Percentiles rank a stretch among this genome's conserved stretches.
Conservation (phyloP, 2,113 vertebrate genomes). For the Suncus etruscus region DNA sequence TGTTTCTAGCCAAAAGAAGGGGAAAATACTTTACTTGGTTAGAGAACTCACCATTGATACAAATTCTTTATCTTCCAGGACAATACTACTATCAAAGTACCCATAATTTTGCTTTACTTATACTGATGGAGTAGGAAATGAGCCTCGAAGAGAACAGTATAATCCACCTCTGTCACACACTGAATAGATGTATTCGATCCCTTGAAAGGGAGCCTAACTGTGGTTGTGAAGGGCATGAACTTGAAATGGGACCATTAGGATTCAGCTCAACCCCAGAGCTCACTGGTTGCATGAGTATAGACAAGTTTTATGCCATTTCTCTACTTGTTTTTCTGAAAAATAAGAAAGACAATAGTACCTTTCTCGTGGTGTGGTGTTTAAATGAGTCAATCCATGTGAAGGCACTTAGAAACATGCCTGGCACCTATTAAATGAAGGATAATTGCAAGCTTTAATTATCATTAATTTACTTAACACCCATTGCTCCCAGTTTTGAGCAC, state of each 20-base stretch:
- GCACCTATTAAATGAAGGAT: not conserved
- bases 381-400: not conserved
- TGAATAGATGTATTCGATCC: not conserved
- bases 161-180: not conserved
- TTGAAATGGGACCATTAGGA: not conserved
- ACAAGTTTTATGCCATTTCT: not conserved
- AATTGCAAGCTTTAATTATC: not conserved
- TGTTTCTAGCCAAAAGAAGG: not conserved
- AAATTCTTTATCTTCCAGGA: constrained; percentile 10
- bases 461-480: not conserved
- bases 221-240: not conserved
- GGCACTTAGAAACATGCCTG: constrained; percentile 10
- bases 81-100: not conserved
- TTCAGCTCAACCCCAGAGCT: not conserved
- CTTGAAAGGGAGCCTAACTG: not conserved
- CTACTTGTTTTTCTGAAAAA: constrained; percentile 1
- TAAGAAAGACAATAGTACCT: not conserved
- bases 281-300: not conserved
- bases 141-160: not conserved
- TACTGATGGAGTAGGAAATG: not conserved
- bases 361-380: not conserved
- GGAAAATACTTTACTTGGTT: not conserved
- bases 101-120: not conserved
- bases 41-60: not conserved
- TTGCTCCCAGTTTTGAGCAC: not conserved